phyloP scores from a whole-genome alignment of 2,113 vertebrate genomes.

The Daboia siamensis region DNA sequence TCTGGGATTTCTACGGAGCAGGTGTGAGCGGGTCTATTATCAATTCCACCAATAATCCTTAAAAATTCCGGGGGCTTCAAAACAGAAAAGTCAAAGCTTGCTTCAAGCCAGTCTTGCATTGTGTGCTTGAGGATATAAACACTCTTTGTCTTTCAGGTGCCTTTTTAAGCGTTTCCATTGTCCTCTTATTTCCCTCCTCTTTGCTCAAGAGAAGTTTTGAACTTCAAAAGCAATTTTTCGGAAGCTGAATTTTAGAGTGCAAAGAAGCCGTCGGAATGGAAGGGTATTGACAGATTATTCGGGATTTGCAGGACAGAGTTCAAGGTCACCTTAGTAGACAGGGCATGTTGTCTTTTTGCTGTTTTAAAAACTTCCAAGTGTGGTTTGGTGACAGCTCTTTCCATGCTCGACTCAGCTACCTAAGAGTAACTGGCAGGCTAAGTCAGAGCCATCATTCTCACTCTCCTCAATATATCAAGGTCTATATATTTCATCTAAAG shows the following conservation, averaged over 20 bases:
- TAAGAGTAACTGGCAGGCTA: slow-evolving; percentile 55
- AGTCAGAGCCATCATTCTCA: slow-evolving; percentile 35
- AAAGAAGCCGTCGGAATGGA: background rate
- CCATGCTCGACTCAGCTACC: slow-evolving; percentile 27
- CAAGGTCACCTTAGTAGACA: slow-evolving; percentile 44
- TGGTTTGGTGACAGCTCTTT: slow-evolving; percentile 10
- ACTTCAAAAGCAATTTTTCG: slow-evolving; percentile 20
- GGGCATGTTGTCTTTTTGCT: slow-evolving; percentile 22
- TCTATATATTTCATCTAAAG: slow-evolving; percentile 4
- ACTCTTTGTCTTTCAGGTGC: slow-evolving; percentile 13
- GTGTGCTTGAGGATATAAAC: slow-evolving; percentile 31
- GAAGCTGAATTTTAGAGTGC: slow-evolving; percentile 15
- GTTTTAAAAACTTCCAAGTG: slow-evolving; percentile 27
- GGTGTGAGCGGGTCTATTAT: too few relatives aligned
- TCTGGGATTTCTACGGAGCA: background rate
- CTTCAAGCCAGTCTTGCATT: background rate
- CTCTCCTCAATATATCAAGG: fast-evolving
- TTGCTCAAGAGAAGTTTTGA: background rate
- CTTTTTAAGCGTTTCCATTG: background rate
- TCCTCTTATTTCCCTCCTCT: background rate
- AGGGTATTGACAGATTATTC: slow-evolving; percentile 8
- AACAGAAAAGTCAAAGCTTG: slow-evolving; percentile 14
- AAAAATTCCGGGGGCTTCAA: slow-evolving; percentile 17
- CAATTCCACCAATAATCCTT: background rate
- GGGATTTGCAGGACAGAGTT: slow-evolving; percentile 18